These are phyloP conservation scores for Melieria omissa DNA, from an alignment of 2,888 invertebrate species.

Conservation along the genomic window DNA sequence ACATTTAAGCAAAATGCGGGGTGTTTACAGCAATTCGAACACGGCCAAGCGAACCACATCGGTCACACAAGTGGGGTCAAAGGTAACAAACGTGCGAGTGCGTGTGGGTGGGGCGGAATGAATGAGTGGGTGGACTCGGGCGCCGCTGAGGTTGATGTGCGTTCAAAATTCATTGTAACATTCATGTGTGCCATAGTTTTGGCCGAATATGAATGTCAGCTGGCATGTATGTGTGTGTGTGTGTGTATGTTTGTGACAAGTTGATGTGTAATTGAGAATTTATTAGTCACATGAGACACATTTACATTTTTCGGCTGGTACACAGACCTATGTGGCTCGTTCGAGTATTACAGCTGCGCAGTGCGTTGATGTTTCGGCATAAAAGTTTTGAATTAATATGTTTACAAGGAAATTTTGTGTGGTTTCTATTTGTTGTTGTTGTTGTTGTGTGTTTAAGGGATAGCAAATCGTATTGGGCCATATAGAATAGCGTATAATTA, in stretches of 20 bases:
- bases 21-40: conserved; percentile 9
- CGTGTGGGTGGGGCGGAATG: neutral
- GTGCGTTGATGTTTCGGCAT: neutral
- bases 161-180: no score
- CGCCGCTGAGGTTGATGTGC: no score
- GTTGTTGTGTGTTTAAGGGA: no score
- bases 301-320: conserved; percentile 46
- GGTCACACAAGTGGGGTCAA: neutral
- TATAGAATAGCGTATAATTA: no score
- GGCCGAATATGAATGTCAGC: no score
- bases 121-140: neutral
- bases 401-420: no score
- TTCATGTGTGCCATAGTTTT: no score
- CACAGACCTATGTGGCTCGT: no score
- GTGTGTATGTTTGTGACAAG: conserved; percentile 10
- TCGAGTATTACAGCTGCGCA: no score
- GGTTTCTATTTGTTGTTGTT: no score
- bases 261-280: conserved; percentile 57
- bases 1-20: conserved; percentile 15
- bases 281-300: conserved; percentile 63
- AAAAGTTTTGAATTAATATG: conserved; percentile 14
- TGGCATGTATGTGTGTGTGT: neutral
- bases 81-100: neutral
- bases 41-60: no score
- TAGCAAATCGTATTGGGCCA: no score